Evolutionary conservation across 2,797 vertebrate species (phyloP).

Genomic region (Clarias fuscus): DNA sequence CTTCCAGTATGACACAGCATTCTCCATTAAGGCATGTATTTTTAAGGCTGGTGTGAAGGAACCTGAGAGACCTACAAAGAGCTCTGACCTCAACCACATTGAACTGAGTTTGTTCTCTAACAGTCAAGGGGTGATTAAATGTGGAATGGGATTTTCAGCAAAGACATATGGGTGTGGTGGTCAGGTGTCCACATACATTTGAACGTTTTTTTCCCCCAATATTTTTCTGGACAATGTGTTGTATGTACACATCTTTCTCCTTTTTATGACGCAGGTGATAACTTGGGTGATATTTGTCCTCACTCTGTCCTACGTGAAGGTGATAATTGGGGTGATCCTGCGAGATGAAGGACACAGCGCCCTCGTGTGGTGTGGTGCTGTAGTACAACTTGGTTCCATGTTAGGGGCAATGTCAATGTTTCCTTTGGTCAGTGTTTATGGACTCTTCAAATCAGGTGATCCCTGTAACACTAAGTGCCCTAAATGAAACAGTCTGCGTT

Average conservation of each 20-base stretch:
- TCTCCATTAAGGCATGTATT: no score
- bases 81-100: not conserved
- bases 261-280: conserved; percentile 60
- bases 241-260: conserved; percentile 9
- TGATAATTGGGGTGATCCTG: conserved; percentile 71
- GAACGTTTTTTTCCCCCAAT: not conserved
- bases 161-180: not conserved
- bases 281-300: conserved; percentile 71
- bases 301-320: conserved; percentile 72
- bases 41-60: no score
- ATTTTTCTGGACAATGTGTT: not conserved
- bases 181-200: not conserved
- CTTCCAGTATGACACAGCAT: not conserved
- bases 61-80: not conserved
- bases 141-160: not conserved
- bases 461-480: conserved; percentile 78
- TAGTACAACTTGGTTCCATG: conserved; percentile 74
- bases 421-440: conserved; percentile 75
- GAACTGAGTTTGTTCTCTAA: not conserved
- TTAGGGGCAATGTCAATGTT: conserved; percentile 71
- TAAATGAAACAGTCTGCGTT: conserved; percentile 44
- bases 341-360: conserved; percentile 71
- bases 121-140: not conserved
- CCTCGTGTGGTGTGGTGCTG: conserved; percentile 73
- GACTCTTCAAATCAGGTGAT: conserved; percentile 77